Conservation (phyloP, 2,113 vertebrate species). For the Nothobranchius kuhntae region DNA sequence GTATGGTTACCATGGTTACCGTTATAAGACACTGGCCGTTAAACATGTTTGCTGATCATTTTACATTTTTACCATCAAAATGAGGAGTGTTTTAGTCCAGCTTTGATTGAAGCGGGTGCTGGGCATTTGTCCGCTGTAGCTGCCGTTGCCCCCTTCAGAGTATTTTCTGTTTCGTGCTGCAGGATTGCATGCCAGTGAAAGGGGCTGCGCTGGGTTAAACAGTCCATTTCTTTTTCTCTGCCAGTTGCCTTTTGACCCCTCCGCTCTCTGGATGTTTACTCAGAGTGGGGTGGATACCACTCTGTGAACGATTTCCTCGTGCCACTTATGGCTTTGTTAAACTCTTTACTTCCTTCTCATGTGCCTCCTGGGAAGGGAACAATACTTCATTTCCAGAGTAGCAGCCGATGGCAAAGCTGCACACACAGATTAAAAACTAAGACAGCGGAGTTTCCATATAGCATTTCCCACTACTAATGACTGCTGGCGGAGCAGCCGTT, state of each 20-base stretch:
- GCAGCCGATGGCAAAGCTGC: slow-evolving; percentile 76
- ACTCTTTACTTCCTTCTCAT: slow-evolving; percentile 60
- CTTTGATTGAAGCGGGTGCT: too few relatives aligned
- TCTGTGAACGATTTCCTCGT: slow-evolving; percentile 59
- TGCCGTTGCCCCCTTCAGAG: too few relatives aligned
- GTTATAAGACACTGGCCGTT: too few relatives aligned
- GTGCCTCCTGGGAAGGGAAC: slow-evolving; percentile 77
- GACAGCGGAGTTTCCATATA: slow-evolving; percentile 55
- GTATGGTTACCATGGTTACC: too few relatives aligned
- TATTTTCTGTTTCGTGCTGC: slow-evolving; percentile 3
- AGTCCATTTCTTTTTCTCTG: slow-evolving; percentile 46
- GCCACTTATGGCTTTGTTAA: slow-evolving; percentile 56
- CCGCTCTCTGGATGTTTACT: slow-evolving; percentile 56
- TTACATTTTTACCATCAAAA: too few relatives aligned
- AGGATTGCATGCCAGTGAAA: slow-evolving; percentile 23
- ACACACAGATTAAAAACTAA: slow-evolving; percentile 77
- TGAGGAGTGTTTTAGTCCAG: too few relatives aligned
- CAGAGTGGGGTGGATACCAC: slow-evolving; percentile 62
- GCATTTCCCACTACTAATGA: slow-evolving; percentile 39
- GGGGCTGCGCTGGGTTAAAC: not conserved
- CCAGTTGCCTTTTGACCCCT: slow-evolving; percentile 64
- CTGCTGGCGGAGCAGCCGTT: slow-evolving; percentile 4
- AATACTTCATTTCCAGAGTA: slow-evolving; percentile 79
- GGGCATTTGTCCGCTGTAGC: too few relatives aligned
- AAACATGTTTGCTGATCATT: too few relatives aligned